A percentile compares a stretch with the other conserved stretches of the same genome.
Evolutionary conservation across 2,113 vertebrate species (phyloP).

Genomic region (Trematocara zebra): DNA sequence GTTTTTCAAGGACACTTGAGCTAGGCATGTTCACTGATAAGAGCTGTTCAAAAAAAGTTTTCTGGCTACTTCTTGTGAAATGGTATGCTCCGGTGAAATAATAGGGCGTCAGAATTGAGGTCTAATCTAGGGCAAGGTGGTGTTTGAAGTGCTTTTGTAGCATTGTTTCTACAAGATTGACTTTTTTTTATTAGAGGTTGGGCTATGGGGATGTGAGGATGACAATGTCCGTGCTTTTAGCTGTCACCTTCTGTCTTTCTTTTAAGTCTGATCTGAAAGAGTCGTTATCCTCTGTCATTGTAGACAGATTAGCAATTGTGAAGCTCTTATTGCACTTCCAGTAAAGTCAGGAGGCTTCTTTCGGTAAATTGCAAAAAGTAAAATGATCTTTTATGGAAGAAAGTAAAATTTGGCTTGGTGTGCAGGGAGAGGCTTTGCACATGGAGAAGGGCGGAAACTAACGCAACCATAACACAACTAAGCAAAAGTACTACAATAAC

Average conservation of each 20-base stretch:
- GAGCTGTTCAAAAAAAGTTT: background rate
- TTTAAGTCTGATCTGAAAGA: background rate
- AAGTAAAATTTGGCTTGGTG: background rate
- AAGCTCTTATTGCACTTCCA: background rate
- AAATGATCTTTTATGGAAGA: background rate
- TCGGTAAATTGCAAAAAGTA: background rate
- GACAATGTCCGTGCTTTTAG: background rate
- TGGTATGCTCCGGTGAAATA: background rate
- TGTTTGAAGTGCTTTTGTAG: background rate
- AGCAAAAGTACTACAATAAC: background rate
- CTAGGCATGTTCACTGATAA: background rate
- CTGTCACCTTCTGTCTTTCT: background rate
- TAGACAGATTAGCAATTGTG: background rate
- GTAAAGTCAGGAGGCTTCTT: background rate
- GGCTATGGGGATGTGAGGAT: background rate
- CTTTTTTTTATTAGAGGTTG: background rate
- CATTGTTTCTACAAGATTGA: background rate
- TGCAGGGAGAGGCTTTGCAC: background rate
- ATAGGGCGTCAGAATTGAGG: background rate
- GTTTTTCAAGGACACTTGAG: constrained; percentile 1
- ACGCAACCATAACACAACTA: background rate
- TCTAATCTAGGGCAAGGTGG: background rate
- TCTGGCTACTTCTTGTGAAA: background rate
- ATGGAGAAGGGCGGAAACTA: rapidly evolving
- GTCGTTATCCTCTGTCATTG: background rate